These are phyloP conservation scores for Alexandromys oeconomus DNA, from an alignment of 2,797 vertebrate species.

Conservation along the genomic window DNA sequence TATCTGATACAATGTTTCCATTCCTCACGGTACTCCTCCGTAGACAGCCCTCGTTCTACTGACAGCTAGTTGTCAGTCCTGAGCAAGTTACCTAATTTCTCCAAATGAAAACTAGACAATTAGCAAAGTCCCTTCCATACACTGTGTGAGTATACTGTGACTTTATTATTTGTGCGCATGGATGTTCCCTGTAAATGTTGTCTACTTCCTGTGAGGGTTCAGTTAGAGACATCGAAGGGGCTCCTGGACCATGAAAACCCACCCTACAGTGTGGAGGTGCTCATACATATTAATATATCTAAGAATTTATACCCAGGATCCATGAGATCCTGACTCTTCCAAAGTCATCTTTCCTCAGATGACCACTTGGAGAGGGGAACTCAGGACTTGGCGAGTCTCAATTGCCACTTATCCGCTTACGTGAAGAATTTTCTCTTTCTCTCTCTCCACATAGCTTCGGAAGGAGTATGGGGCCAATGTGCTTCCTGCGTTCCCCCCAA, in stretches of 20 bases:
- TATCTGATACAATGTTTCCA: conserved; percentile 16
- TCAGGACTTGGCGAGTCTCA: not conserved
- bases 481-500: conserved; percentile 97
- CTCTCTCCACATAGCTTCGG: conserved; percentile 91
- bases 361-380: not conserved
- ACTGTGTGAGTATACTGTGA: conserved; percentile 21
- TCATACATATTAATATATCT: conserved; percentile 1
- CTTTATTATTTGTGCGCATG: conserved; percentile 35
- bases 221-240: not conserved
- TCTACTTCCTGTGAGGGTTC: conserved; percentile 50
- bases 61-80: conserved; percentile 32
- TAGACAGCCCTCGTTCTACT: conserved; percentile 6
- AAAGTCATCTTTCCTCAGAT: conserved; percentile 30
- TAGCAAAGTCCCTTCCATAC: conserved; percentile 1
- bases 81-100: conserved; percentile 49
- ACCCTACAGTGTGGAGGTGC: not conserved
- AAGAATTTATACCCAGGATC: not conserved
- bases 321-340: not conserved
- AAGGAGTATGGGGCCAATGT: conserved; percentile 97
- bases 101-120: conserved; percentile 43
- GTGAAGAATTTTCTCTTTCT: conserved; percentile 63
- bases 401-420: conserved; percentile 10
- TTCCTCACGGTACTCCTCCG: conserved; percentile 40
- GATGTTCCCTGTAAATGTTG: not conserved
- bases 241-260: not conserved